These are phyloP conservation scores for Dendrocincla tyrannina DNA, from an alignment of 2,797 vertebrate species.

Conservation along the genomic window DNA sequence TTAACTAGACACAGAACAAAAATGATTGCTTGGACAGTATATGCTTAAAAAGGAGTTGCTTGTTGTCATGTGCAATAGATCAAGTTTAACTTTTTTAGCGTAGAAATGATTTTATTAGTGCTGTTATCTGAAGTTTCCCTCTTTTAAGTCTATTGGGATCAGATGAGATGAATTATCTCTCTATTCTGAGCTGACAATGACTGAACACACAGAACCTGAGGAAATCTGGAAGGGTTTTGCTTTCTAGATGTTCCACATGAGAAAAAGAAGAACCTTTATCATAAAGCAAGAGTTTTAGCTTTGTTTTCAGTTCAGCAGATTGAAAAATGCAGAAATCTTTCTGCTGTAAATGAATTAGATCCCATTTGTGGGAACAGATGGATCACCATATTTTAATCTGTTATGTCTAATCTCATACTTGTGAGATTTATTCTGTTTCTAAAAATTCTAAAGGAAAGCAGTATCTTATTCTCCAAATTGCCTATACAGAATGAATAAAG, in stretches of 20 bases:
- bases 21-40: background rate
- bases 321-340: background rate
- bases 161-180: background rate
- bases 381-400: constrained; percentile 12
- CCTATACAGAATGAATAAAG: background rate
- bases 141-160: background rate
- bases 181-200: background rate
- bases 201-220: background rate
- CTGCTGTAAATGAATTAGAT: background rate
- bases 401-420: background rate
- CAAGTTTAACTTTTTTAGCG: background rate
- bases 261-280: background rate
- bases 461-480: background rate
- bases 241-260: background rate
- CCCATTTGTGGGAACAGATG: background rate
- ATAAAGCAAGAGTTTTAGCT: background rate
- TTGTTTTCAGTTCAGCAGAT: background rate
- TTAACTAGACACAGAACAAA: background rate
- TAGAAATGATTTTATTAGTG: background rate
- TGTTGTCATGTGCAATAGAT: fast-evolving
- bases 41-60: background rate
- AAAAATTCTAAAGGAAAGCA: background rate
- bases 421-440: background rate
- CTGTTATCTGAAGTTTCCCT: background rate
- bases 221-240: background rate